Evolutionary conservation across 2,113 vertebrate genomes (phyloP), one percentile per base, ranked within the genome.

Genomic region (Ophthalmolycus amberensis): DNA sequence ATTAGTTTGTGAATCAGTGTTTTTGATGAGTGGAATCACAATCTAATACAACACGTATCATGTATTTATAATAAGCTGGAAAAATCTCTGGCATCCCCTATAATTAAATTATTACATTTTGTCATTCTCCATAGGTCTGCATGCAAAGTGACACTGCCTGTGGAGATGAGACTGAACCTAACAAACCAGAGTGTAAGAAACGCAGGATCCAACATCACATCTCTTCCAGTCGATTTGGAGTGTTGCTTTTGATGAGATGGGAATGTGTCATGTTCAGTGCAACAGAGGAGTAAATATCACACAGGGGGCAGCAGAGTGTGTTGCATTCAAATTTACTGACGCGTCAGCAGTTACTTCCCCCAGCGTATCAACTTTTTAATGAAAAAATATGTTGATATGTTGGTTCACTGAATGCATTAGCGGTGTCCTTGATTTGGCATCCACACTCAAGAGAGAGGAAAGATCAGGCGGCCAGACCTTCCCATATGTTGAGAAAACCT

Each of bases 401-500:
- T 50, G 58, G 27, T 52, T 78, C 34, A 34, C 32, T 44, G 1
- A 77, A 22, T 32, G 58, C 32, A 8, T 75, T 85, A 0, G 15
- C 29, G 60, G 48, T 59, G 32, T 42, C 50, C 66, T 74, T 37
- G 44, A 63, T 65, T 66, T 62, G 40, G 16, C 6, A 12, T 48
- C 46, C 46, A 6, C 46, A 18, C 58, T 62, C 38, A 3, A 46
- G 32, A 58, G 25, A 74, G 44, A 29, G 62, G 48, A 66, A 79
- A 68, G 32, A 32, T 60, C 56, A 9, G 65, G 76, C 14, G 3
- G 67, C 42, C 32, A 52, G 56, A 25, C 18, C 40, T 70, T 59
- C 60, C 58, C 80, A 70, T 66, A 82, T 85, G 81, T 96, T 82
- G 96, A 96, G 94, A 96, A 52, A 78, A 71, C 50, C 75, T 32